phyloP scores from a whole-genome alignment of 2,113 vertebrate species.

The Ictalurus punctatus region DNA sequence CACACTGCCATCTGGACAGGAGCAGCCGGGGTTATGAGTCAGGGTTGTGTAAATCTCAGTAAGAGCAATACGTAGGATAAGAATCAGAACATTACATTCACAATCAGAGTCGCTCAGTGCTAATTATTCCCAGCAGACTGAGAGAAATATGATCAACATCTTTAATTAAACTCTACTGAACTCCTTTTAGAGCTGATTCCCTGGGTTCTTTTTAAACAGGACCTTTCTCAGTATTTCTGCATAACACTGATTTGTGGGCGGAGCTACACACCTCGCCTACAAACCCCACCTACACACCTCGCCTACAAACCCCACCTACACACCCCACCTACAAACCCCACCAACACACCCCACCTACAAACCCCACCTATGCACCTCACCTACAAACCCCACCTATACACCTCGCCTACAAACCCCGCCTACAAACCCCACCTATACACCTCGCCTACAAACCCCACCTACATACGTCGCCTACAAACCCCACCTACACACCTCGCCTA shows the following conservation, averaged over 20 bases:
- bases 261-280: neutral
- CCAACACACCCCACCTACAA: too few species aligned
- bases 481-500: too few species aligned
- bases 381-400: too few species aligned
- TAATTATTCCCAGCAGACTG: neutral
- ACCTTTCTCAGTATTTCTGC: neutral
- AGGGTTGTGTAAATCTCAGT: neutral
- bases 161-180: neutral
- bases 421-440: too few species aligned
- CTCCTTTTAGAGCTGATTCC: neutral
- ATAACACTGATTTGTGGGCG: neutral
- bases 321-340: too few species aligned
- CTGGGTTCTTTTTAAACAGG: neutral
- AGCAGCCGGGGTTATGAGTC: neutral
- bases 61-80: neutral
- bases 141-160: neutral
- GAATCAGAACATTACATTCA: neutral
- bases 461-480: too few species aligned
- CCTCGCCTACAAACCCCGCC: too few species aligned
- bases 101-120: neutral
- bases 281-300: too few species aligned
- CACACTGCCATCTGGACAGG: conserved; percentile 36
- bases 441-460: too few species aligned
- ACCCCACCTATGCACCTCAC: too few species aligned
- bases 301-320: too few species aligned